Base-by-base conservation (phyloP, 1,140 invertebrate genomes). In the Parasteatoda tepidariorum region DNA sequence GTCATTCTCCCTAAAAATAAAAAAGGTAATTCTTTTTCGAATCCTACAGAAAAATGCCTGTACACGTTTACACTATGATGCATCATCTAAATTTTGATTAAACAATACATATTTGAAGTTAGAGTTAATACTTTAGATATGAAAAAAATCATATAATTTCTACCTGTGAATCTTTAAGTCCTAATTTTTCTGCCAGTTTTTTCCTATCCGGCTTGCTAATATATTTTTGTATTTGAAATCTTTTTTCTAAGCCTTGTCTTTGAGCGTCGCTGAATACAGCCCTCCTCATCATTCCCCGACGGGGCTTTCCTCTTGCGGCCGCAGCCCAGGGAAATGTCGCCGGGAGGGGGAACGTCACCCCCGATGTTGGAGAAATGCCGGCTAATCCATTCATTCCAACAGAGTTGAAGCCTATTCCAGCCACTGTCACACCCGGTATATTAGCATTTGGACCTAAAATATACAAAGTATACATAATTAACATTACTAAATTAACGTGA, bases 161-260 rank as follows among this genome's bases (percentile, higher is more conserved):
- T 87, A 93, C 91, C 91, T 93, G 92, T 41, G 92, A 92, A 87
- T 99, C 97, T 86, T 97, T 98, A 1, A 99, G 92, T 26, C 97
- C 97, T 59, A 99, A 91, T 88, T 97, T 96, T 88, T 97, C 96
- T 0, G 97, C 97, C 34, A 99, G 90, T 88, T 98, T 98, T 89
- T 98, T 96, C 87, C 97, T 92, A 89, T 99, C 97, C 0, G 97
- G 97, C 89, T 99, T 99, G 83, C 95, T 97, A 87, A 99, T 98
- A 89, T 99, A 99, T 89, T 98, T 98, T 89, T 99, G 97, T 31
- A 97, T 92, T 89, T 97, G 96, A 89, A 98, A 99, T 86, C 96
- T 90, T 86, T 97, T 95, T 90, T 99, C 97, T 64, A 99, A 90
- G 0, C 97, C 97, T 86, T 97, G 96, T 68, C 97, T 90, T 88